Conservation (phyloP, 2,888 invertebrate species). For the Adelognathus sp. region DNA sequence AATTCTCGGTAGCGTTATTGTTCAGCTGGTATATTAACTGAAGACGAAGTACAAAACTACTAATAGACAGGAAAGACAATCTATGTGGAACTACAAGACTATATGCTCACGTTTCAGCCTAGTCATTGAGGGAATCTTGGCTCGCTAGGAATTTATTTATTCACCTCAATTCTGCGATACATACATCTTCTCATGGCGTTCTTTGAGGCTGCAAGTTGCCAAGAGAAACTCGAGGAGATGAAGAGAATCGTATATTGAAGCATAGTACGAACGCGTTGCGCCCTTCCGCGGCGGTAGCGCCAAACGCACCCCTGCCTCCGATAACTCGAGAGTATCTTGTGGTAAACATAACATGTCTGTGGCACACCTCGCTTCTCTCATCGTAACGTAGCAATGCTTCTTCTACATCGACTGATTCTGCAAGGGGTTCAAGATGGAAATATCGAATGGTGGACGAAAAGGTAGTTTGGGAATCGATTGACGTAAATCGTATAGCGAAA, state of each 20-base stretch:
- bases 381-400: constrained; percentile 1
- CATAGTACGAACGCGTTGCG: constrained; percentile 17
- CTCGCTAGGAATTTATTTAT: no score
- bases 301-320: constrained; percentile 8
- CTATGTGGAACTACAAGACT: background rate
- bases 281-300: constrained; percentile 7
- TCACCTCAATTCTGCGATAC: constrained; percentile 44
- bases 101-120: constrained; percentile 11
- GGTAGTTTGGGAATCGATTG: constrained; percentile 30
- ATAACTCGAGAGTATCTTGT: constrained; percentile 40
- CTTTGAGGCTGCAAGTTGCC: constrained; percentile 21
- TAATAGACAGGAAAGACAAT: background rate
- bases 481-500: constrained; percentile 35
- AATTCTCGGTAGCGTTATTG: no score
- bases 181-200: constrained; percentile 46
- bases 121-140: constrained; percentile 55
- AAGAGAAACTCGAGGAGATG: constrained; percentile 19
- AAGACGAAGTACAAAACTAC: no score
- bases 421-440: no score
- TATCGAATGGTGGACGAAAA: no score
- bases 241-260: constrained; percentile 7
- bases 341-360: constrained; percentile 20
- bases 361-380: constrained; percentile 14
- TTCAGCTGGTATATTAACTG: no score
- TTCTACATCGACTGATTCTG: constrained; percentile 8